phyloP scores from a whole-genome alignment of 2,797 vertebrate genomes.

The Rhyacichthys aspro region DNA sequence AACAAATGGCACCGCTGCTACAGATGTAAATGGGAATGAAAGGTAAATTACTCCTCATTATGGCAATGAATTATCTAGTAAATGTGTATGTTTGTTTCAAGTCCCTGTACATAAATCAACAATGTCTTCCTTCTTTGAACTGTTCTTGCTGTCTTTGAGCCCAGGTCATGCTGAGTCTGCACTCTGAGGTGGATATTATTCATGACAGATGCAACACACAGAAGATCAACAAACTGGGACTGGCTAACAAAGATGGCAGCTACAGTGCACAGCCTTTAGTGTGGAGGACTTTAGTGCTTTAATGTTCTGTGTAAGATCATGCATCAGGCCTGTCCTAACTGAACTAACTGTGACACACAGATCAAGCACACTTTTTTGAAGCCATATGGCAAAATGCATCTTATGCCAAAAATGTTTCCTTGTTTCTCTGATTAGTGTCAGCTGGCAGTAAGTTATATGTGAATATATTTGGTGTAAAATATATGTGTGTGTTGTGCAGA shows the following conservation, averaged over 20 bases:
- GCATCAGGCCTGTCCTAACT: constrained; percentile 24
- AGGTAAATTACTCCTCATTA: constrained; percentile 46
- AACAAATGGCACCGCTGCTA: constrained; percentile 57
- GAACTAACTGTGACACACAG: constrained; percentile 56
- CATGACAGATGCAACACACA: constrained; percentile 8
- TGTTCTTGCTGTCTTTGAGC: constrained; percentile 9
- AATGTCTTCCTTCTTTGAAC: neutral
- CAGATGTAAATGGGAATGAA: constrained; percentile 62
- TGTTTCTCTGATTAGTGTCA: constrained; percentile 12
- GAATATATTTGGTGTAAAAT: constrained; percentile 14
- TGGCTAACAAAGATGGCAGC: constrained; percentile 28
- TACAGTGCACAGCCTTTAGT: constrained; percentile 27
- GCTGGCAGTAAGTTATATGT: constrained; percentile 8
- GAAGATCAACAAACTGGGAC: constrained; percentile 20
- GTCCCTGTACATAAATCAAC: constrained; percentile 14
- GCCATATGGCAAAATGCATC: constrained; percentile 60
- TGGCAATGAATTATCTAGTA: neutral
- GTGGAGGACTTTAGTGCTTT: constrained; percentile 26
- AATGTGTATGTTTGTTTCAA: constrained; percentile 5
- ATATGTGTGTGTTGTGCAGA: neutral
- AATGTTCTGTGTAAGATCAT: constrained; percentile 54
- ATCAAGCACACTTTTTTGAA: constrained; percentile 40
- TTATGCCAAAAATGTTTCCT: constrained; percentile 57
- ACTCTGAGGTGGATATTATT: constrained; percentile 32
- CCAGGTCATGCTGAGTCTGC: constrained; percentile 45